These are phyloP conservation scores for Xiphophorus birchmanni DNA, from an alignment of 2,797 vertebrate genomes.

Conservation along the genomic window DNA sequence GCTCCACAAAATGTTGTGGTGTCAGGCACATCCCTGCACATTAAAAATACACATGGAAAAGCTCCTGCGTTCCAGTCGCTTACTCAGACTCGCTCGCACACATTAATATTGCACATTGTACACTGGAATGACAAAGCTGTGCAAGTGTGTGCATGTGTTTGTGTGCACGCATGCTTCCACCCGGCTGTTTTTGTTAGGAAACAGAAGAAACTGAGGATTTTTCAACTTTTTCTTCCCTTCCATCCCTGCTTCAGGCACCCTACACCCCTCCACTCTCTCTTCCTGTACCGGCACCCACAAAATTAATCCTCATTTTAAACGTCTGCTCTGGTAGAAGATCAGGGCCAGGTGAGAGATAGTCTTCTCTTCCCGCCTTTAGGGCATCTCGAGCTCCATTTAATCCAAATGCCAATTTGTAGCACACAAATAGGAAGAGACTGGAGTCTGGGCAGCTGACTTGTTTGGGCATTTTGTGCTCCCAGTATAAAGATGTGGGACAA, in stretches of 20 bases:
- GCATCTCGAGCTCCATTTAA: conserved; percentile 91
- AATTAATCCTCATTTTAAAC: conserved; percentile 88
- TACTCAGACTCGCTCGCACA: conserved; percentile 69
- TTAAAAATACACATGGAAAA: conserved; percentile 83
- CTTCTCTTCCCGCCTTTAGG: conserved; percentile 74
- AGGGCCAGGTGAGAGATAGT: conserved; percentile 79
- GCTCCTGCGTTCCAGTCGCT: conserved; percentile 76
- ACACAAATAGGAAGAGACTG: conserved; percentile 86
- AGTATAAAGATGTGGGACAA: conserved; percentile 58
- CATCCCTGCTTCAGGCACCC: conserved; percentile 4
- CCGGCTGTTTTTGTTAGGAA: conserved; percentile 37
- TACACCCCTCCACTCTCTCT: not conserved
- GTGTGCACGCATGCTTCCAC: conserved; percentile 5
- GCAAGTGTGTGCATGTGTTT: conserved; percentile 19
- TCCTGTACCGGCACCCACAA: conserved; percentile 6
- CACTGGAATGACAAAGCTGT: conserved; percentile 49
- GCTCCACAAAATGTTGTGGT: conserved; percentile 74
- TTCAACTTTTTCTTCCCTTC: conserved; percentile 25
- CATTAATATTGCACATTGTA: conserved; percentile 84
- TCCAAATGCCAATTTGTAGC: conserved; percentile 98
- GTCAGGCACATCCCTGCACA: conserved; percentile 75
- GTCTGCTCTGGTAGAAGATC: conserved; percentile 74
- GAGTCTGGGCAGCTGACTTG: conserved; percentile 82
- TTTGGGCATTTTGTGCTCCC: conserved; percentile 69
- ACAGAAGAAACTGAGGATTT: conserved; percentile 41